These are phyloP conservation scores for Orthosia incerta DNA, from an alignment of 2,888 invertebrate genomes.

Conservation along the genomic window DNA sequence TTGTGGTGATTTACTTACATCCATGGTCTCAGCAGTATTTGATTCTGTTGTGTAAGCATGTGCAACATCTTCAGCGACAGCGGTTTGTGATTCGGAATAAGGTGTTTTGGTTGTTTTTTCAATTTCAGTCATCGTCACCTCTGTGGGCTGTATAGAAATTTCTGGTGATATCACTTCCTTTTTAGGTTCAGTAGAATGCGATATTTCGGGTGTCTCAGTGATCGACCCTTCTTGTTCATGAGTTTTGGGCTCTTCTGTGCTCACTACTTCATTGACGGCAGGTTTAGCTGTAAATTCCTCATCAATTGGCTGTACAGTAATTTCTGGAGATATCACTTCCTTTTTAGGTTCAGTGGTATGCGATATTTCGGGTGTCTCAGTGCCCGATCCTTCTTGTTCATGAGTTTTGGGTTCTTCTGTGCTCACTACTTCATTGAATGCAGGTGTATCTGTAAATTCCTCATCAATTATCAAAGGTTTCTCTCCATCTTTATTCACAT, in stretches of 20 bases:
- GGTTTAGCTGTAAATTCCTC: conserved; percentile 28
- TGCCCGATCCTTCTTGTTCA: conserved; percentile 33
- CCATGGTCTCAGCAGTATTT: conserved; percentile 1
- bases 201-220: conserved; percentile 24
- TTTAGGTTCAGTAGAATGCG: conserved; percentile 18
- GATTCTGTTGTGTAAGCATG: conserved; percentile 14
- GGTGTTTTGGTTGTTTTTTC: conserved; percentile 41
- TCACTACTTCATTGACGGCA: conserved; percentile 6
- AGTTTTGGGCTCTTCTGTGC: conserved; percentile 37
- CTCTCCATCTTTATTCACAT: conserved; percentile 3
- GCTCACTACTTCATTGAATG: conserved; percentile 9
- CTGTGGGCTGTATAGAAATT: conserved; percentile 28
- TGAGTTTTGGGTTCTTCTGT: conserved; percentile 38
- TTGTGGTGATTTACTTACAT: conserved; percentile 21
- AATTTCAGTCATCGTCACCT: conserved; percentile 17
- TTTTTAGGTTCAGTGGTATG: conserved; percentile 26
- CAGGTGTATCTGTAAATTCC: conserved; percentile 25
- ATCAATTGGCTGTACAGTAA: conserved; percentile 21
- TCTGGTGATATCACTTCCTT: conserved; percentile 38
- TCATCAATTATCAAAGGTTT: conserved; percentile 33
- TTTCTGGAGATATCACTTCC: conserved; percentile 40
- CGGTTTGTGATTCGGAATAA: conserved; percentile 36
- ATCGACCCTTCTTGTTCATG: conserved; percentile 34
- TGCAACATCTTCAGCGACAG: conserved; percentile 7
- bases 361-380: conserved; percentile 22